Conservation (phyloP, 2,888 invertebrate species). For the Netelia inedita region DNA sequence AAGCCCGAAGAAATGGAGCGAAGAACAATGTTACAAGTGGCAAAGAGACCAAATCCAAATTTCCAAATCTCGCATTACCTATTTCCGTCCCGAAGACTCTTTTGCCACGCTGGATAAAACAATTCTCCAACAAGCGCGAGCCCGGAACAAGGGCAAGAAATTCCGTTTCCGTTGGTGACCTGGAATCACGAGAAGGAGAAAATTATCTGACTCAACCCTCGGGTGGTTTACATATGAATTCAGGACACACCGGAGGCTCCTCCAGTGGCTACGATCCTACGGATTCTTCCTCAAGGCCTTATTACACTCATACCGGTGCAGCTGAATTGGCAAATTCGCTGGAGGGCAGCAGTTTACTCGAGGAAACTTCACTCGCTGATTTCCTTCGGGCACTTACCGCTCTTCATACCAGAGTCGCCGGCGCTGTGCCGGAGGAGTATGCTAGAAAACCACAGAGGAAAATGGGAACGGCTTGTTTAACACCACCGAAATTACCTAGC, state of each 20-base stretch:
- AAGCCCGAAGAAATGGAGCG: slow-evolving; percentile 72
- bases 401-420: slow-evolving; percentile 87
- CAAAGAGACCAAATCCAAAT: slow-evolving; percentile 77
- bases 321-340: slow-evolving; percentile 69
- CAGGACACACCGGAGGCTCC: slow-evolving; percentile 53
- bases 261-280: slow-evolving; percentile 36
- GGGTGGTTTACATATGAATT: slow-evolving; percentile 27
- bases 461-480: slow-evolving; percentile 86
- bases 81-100: slow-evolving; percentile 77
- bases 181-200: slow-evolving; percentile 70
- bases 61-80: slow-evolving; percentile 78
- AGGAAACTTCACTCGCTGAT: slow-evolving; percentile 94
- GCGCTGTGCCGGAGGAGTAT: slow-evolving; percentile 81
- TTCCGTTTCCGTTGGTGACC: slow-evolving; percentile 74
- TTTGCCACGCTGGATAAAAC: slow-evolving; percentile 79
- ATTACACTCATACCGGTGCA: slow-evolving; percentile 80
- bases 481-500: slow-evolving; percentile 86
- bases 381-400: slow-evolving; percentile 91
- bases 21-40: slow-evolving; percentile 52
- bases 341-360: slow-evolving; percentile 89
- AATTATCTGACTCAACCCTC: slow-evolving; percentile 71
- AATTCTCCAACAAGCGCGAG: slow-evolving; percentile 73
- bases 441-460: slow-evolving; percentile 85
- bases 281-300: slow-evolving; percentile 79
- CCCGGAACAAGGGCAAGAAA: slow-evolving; percentile 45